Base-by-base conservation (phyloP, 1,140 invertebrate genomes). In the Chrysomallon squamiferum region DNA sequence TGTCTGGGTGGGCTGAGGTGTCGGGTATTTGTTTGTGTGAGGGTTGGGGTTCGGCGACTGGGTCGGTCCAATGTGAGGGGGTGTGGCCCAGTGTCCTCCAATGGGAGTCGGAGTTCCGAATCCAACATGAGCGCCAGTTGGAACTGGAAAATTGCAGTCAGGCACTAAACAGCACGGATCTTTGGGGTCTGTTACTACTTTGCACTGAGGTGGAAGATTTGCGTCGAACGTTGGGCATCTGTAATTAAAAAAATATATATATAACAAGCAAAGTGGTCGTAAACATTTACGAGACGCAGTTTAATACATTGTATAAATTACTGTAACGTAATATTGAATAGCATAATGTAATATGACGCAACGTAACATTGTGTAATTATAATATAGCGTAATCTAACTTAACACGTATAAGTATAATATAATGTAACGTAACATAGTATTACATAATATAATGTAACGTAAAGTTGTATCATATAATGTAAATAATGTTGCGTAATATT, bases 81-180 rank as follows among this genome's bases (percentile, higher is more conserved):
- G 22, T 0, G 27, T 22, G n/a, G 22, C 50, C 15, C 3, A 22
- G 22, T 13, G 50, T 18, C 22, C 22, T 3, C 22, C 50, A 15
- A 25, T 30, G 15, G 73, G 73, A 11, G 62, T 63, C 18, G 33
- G 35, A 30, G 60, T 62, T 5, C 20, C n/a, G 27, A 52, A 57
- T 41, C 33, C 43, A 22, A 32, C 15, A n/a, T 59, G 50, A 38
- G 60, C 27, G 18, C 61, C 61, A 11, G 62, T 63, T 6, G 27
- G 32, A 4, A 65, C 20, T 54, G 49, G 65, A 30, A 71, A 61
- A 32, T 65, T 62, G 59, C 72, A 74, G 30, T 67, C 25, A 6
- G 75, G 75, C 29, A 71, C 65, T 38, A 65, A 52, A 57, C 75
- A 77, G 41, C 75, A 77, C 1, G 62, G 15, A 66, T 77, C 75